Evolutionary conservation across 2,888 invertebrate genomes (phyloP).

Genomic region (Mythimna albipuncta): DNA sequence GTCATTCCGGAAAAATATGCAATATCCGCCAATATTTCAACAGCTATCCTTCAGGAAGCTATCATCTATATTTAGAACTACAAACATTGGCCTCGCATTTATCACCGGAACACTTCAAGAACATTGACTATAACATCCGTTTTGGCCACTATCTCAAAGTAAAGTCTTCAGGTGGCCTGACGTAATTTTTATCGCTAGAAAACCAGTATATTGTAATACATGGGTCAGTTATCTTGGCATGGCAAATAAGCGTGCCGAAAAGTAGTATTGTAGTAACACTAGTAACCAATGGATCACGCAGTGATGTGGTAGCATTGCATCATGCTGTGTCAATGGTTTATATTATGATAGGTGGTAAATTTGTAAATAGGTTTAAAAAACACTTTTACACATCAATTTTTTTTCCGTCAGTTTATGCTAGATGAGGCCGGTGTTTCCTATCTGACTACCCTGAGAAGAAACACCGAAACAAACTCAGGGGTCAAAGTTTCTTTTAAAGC

Average conservation of each 20-base stretch:
- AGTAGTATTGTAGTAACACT: not conserved
- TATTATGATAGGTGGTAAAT: not conserved
- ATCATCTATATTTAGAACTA: not conserved
- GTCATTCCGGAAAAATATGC: too few species aligned
- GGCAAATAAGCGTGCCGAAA: constrained; percentile 15
- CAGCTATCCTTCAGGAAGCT: not conserved
- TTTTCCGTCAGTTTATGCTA: too few species aligned
- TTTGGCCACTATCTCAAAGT: not conserved
- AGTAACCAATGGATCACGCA: not conserved
- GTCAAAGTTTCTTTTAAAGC: too few species aligned
- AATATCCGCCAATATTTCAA: not conserved
- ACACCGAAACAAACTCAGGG: too few species aligned
- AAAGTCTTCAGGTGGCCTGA: constrained; percentile 6
- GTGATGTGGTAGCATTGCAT: constrained; percentile 21
- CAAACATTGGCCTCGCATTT: not conserved
- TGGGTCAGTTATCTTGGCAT: constrained; percentile 2
- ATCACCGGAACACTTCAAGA: not conserved
- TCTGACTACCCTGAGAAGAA: too few species aligned
- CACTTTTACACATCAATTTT: too few species aligned
- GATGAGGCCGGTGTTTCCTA: too few species aligned
- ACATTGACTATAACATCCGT: constrained; percentile 21
- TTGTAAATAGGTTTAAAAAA: too few species aligned
- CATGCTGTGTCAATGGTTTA: constrained; percentile 6
- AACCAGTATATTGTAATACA: constrained; percentile 10
- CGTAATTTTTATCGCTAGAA: constrained; percentile 9